Conservation (phyloP, 1,140 invertebrate species). For the Drosophila willistoni region DNA sequence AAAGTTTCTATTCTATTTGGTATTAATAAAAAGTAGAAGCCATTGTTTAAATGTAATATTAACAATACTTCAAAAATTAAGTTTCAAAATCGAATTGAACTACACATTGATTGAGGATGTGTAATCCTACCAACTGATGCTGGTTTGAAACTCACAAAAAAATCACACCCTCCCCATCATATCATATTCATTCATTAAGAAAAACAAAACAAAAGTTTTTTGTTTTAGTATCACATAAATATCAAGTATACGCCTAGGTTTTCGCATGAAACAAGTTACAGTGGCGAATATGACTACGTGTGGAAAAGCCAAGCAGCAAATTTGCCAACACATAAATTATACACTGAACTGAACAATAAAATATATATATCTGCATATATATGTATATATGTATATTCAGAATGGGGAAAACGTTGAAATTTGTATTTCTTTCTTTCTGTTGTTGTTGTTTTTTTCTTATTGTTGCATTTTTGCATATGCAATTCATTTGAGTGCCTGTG, state of each 20-base stretch:
- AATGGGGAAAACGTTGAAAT: conserved; percentile 67
- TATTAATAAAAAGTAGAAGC: no score
- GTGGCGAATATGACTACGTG: conserved; percentile 2
- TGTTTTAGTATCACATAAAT: neutral
- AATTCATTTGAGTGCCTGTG: conserved; percentile 71
- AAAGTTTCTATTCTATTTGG: no score
- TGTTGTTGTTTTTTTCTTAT: no score
- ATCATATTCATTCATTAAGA: neutral
- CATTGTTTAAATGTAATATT: no score
- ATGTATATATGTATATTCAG: conserved; percentile 56
- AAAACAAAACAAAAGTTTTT: neutral
- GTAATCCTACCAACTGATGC: no score
- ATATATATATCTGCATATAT: conserved; percentile 3
- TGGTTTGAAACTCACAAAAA: no score
- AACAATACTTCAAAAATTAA: no score
- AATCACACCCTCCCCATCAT: neutral
- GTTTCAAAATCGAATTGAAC: no score
- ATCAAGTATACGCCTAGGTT: conserved; percentile 6
- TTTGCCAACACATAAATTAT: conserved; percentile 31
- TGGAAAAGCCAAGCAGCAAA: conserved; percentile 5
- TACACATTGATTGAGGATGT: no score
- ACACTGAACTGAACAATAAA: neutral
- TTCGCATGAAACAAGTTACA: conserved; percentile 2
- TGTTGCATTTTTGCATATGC: conserved; percentile 62
- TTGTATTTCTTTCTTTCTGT: conserved; percentile 8